Base-by-base conservation (phyloP, 2,113 vertebrate species). In the Cavia porcellus region DNA sequence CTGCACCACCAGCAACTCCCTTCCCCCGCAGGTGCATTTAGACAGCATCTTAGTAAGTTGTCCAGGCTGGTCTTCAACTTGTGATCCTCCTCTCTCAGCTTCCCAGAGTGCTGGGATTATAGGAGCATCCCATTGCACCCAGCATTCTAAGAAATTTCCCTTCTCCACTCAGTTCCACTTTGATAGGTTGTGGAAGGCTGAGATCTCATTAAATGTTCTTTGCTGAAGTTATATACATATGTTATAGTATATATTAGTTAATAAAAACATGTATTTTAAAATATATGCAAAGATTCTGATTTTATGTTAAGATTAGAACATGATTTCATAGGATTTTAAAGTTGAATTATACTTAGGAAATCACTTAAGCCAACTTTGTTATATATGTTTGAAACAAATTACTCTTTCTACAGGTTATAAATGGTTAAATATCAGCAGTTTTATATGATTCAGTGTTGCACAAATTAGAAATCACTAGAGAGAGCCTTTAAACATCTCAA, bases 181-280 rank as follows among this genome's bases (percentile, higher is more conserved):
- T 64, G 24, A 22, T 87, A 68, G 20, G 25, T 66, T 82, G 5
- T 82, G 64, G 45, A 57, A 66, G 10, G 24, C 62, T 66, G 72
- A 88, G 75, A 3, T 20, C 12, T 35, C 8, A 59, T 87, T 87
- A 57, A 52, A 22, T 83, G 2, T 17, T 82, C n/a, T 62, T 90
- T 68, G 19, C 52, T 83, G 19, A 55, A 52, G 15, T 57, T 90
- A 7, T 90, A 13, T 19, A 28, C 64, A 7, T 88, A 66, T 38
- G 45, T 86, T 96, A 79, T 68, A 79, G 38, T 55, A 11, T 93
- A 90, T 30, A n/a, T 93, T 87, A 87, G 86, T 47, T 35, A 75
- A 57, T 55, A 19, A 86, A 92, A 94, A 50, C 66, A 19, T 13
- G 7, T 55, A 45, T 13, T 75, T 86, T 92, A 38, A 75, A 82